Conservation (phyloP, 2,113 vertebrate species). For the Brienomyrus brachyistius region DNA sequence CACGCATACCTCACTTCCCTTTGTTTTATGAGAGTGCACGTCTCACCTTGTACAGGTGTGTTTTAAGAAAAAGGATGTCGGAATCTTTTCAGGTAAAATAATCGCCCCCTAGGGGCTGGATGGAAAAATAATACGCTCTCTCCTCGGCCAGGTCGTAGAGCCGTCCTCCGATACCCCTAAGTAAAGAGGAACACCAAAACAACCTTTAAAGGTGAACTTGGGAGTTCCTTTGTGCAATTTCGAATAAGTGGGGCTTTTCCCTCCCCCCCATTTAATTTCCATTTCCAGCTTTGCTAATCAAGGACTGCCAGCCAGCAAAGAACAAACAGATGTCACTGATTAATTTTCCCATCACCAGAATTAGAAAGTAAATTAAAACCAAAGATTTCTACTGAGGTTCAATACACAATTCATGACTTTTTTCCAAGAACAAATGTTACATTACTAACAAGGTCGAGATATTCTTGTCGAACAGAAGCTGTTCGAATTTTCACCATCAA, state of each 20-base stretch:
- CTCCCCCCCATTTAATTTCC: constrained; percentile 30
- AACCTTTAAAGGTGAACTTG: constrained; percentile 21
- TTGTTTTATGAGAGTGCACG: background rate
- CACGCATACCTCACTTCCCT: background rate
- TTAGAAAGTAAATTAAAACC: constrained; percentile 56
- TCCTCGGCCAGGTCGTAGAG: background rate
- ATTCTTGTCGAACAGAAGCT: constrained; percentile 31
- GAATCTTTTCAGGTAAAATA: background rate
- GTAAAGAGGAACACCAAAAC: background rate
- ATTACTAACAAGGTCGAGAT: constrained; percentile 41
- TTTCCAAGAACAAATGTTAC: constrained; percentile 36
- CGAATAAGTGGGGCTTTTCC: constrained; percentile 20
- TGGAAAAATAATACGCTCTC: background rate
- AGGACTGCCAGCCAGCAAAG: constrained; percentile 60
- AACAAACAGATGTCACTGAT: constrained; percentile 67
- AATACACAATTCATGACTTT: constrained; percentile 42
- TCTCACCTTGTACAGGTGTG: background rate
- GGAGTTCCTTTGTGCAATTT: constrained; percentile 28
- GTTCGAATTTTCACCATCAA: constrained; percentile 25
- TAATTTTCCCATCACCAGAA: constrained; percentile 61
- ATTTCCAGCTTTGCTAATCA: constrained; percentile 62
- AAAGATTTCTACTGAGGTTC: constrained; percentile 36
- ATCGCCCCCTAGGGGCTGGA: background rate
- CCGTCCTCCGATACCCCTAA: background rate
- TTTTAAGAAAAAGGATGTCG: background rate